Evolutionary conservation across 2,888 invertebrate genomes (phyloP), one percentile per base, ranked within the genome.

Genomic region (Cheilosia impressa): DNA sequence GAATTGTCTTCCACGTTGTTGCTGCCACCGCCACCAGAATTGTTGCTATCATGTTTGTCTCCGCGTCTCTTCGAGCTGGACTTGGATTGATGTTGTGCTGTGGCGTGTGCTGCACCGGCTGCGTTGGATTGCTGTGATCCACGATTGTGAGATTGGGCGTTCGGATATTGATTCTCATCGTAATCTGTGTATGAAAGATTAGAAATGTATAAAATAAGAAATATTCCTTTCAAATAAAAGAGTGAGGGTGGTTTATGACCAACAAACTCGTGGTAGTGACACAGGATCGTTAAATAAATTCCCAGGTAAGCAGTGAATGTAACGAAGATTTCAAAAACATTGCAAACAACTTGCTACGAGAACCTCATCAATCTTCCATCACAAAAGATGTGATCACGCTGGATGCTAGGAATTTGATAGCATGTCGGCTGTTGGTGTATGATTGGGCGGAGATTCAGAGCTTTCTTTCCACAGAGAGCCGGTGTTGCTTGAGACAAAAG

Each of bases 1-100:
- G 93, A 93, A 91, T 95, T 95, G 90, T 96, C 94, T 90, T 94
- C 93, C 91, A 90, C 91, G 89, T 91, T 92, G 88, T 88, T 89
- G 94, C 93, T 87, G 81, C 85, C 89, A 87, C 88, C 68, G 88
- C 88, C 68, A 13, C 88, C 88, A 71, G 85, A 88, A 88, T 89
- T 91, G 88, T 90, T 89, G 88, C 89, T 90, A 80, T 89, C 89
- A 68, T 89, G 89, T 81, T 89, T 89, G 87, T 91, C 90, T 81
- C 89, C 89, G 45, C 90, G 89, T 87, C 90, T 90, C 87, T 90
- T 91, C 38, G 75, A 80, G 24, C 52, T 83, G 27, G 87, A 68
- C 47, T 85, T 82, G 57, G 78, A 73, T 53, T 83, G 75, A 58
- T 79, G 66, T 47, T 83, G 87, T 62, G 68, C 52, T 71, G 82